Percentiles rank a stretch among this genome's conserved stretches.
Evolutionary conservation across 2,888 invertebrate species (phyloP).

Genomic region (Clanis bilineata): DNA sequence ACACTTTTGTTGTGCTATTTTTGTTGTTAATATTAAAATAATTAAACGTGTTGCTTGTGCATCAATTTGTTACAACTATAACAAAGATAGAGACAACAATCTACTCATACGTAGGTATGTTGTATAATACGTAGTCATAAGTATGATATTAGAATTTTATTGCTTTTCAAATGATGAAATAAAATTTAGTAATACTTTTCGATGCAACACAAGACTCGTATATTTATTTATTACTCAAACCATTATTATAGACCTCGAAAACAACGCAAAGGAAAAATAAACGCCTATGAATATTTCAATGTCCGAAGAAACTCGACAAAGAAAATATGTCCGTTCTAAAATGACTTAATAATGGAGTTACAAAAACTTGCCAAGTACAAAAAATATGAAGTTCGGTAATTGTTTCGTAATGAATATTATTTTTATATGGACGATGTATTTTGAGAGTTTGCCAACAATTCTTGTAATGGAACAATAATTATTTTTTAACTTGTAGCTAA

Average conservation of each 20-base stretch:
- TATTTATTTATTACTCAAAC: too few relatives aligned
- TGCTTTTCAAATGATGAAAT: too few relatives aligned
- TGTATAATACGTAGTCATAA: too few relatives aligned
- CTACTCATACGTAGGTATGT: too few relatives aligned
- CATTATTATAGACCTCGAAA: too few relatives aligned
- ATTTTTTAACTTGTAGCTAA: background rate
- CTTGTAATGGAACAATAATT: background rate
- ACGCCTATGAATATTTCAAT: conserved; percentile 31
- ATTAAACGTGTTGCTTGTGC: too few relatives aligned
- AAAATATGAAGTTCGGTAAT: conserved; percentile 3
- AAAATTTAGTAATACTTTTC: background rate
- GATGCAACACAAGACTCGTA: too few relatives aligned
- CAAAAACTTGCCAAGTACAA: background rate
- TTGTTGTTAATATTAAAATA: background rate
- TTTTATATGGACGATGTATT: background rate
- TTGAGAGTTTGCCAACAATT: background rate
- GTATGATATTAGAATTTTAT: too few relatives aligned
- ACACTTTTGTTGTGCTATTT: background rate
- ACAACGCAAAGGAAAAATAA: background rate
- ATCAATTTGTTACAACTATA: too few relatives aligned
- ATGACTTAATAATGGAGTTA: conserved; percentile 25
- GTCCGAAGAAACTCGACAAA: conserved; percentile 22
- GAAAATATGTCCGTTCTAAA: background rate
- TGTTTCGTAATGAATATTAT: conserved; percentile 7
- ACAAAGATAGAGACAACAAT: too few relatives aligned